Evolutionary conservation across 2,797 vertebrate species (phyloP).

Genomic region (Sebastiscus albofasciatus): DNA sequence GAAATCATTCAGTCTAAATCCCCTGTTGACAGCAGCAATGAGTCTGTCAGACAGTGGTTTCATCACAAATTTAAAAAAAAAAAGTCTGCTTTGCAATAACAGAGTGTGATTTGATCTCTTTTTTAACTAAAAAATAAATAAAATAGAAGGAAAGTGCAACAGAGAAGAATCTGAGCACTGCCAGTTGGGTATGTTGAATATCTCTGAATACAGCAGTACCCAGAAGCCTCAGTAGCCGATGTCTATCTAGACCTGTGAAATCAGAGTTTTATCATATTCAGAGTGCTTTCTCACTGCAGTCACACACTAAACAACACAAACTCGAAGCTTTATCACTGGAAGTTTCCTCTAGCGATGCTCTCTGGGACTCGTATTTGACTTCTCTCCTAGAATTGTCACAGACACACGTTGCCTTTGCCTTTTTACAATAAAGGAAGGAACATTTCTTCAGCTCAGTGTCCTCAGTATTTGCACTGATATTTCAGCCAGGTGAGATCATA

Average conservation of each 20-base stretch:
- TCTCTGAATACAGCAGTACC: slow-evolving; percentile 23
- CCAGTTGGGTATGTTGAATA: neutral
- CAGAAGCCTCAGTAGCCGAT: slow-evolving; percentile 3
- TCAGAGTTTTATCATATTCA: neutral
- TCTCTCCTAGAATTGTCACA: neutral
- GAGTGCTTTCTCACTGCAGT: neutral
- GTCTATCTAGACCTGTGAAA: neutral
- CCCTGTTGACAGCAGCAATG: neutral
- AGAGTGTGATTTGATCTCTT: neutral
- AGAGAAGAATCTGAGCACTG: neutral
- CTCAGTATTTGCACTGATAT: neutral
- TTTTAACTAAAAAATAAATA: neutral
- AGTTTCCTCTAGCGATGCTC: neutral
- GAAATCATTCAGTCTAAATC: neutral
- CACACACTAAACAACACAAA: neutral
- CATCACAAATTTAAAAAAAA: neutral
- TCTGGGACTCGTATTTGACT: neutral
- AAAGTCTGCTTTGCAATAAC: neutral
- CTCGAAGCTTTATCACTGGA: neutral
- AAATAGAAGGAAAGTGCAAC: neutral
- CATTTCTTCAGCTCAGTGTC: neutral
- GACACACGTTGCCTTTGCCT: neutral
- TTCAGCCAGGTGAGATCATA: neutral
- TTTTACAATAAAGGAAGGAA: neutral
- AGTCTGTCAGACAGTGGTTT: neutral